Evolutionary conservation across 2,888 invertebrate genomes (phyloP).

Genomic region (Cheilosia urbana): DNA sequence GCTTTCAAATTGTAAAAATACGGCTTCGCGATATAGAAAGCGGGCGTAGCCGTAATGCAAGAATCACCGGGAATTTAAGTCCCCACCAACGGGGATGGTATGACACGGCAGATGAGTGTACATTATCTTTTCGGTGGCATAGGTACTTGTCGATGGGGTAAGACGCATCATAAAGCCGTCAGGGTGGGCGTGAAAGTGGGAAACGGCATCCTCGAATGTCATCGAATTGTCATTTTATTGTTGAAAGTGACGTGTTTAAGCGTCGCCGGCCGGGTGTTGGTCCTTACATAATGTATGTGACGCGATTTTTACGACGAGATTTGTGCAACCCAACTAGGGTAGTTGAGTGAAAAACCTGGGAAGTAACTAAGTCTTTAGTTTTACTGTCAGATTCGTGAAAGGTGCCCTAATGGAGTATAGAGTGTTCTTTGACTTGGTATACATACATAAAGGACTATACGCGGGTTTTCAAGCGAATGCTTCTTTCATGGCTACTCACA

Average conservation of each 20-base stretch:
- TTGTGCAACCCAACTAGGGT: slow-evolving; percentile 13
- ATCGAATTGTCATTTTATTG: slow-evolving; percentile 71
- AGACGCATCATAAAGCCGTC: slow-evolving; percentile 47
- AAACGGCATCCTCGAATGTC: slow-evolving; percentile 43
- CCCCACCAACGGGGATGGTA: slow-evolving; percentile 23
- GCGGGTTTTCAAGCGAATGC: background rate
- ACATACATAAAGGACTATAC: background rate
- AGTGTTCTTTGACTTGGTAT: background rate
- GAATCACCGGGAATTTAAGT: background rate
- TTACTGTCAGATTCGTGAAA: slow-evolving; percentile 29
- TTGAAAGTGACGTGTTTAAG: slow-evolving; percentile 64
- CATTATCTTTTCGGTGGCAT: slow-evolving; percentile 36
- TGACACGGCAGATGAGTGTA: slow-evolving; percentile 56
- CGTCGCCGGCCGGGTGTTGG: slow-evolving; percentile 27
- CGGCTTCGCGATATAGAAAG: slow-evolving; percentile 4
- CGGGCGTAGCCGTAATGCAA: background rate
- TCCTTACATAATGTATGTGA: slow-evolving; percentile 46
- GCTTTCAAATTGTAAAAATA: slow-evolving; percentile 76
- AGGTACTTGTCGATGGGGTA: slow-evolving; percentile 38
- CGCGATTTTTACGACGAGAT: slow-evolving; percentile 38
- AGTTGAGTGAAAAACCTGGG: slow-evolving; percentile 10
- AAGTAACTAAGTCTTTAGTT: slow-evolving; percentile 55
- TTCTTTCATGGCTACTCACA: too few relatives aligned
- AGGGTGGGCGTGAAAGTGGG: slow-evolving; percentile 32
- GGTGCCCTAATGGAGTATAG: slow-evolving; percentile 6